Evolutionary conservation across 2,797 vertebrate genomes (phyloP), one percentile per base, ranked within the genome.

Genomic region (Sebastes melanostomus): DNA sequence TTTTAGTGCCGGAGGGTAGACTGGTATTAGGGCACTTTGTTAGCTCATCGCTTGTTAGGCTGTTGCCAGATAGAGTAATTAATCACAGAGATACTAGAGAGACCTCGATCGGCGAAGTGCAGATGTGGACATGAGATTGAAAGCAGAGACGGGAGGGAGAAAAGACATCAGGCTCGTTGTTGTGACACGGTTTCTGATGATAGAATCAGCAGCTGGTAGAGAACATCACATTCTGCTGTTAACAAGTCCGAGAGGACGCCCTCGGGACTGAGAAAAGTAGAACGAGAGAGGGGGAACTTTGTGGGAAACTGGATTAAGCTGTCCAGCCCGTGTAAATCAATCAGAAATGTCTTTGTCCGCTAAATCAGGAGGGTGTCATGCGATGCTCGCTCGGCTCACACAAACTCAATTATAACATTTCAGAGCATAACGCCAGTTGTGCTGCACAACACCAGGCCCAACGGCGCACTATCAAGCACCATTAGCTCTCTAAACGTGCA

Each of bases 1-100:
- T 83, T 84, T 87, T 75, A 85, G 71, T 69, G 72, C 86, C 84
- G 72, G 54, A 87, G 68, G 88, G 77, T 58, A 62, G 89, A 89
- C 87, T 87, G 82, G 69, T 83, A 66, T 88, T 83, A 75, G 70
- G 68, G 65, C 69, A 68, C 81, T 82, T 46, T 75, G 79, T 85
- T 87, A 81, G 79, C 70, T 83, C 79, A 84, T 76, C 16, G 32
- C 65, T 52, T 66, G 61, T 38, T 71, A 54, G 52, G 27, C 74
- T 54, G 29, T 25, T 78, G 74, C 81, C 85, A 80, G 73, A 71
- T 5, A 74, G 65, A 16, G 38, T 59, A 59, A 80, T 83, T 83
- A 69, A 86, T 81, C 54, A 82, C 6, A 0, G 25, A 14, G 73
- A 74, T 46, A 76, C 22, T 1, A 52, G 2, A 46, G 65, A 80